Conservation (phyloP, 2,797 vertebrate species). For the Setipinna tenuifilis region DNA sequence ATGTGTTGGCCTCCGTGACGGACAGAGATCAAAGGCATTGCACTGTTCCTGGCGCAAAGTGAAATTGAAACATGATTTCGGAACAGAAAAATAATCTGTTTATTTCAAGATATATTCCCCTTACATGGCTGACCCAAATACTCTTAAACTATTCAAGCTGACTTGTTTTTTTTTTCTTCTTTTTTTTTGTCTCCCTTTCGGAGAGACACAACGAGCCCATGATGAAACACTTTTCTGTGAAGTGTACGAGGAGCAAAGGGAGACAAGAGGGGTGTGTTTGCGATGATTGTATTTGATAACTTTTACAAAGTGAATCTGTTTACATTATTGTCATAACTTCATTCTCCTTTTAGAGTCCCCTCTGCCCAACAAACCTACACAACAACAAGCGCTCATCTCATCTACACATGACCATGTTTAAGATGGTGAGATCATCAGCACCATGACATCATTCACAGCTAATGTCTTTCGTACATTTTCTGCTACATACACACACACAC, state of each 20-base stretch:
- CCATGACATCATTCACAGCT: conserved; percentile 25
- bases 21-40: conserved; percentile 76
- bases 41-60: conserved; percentile 73
- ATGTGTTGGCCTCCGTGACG: conserved; percentile 69
- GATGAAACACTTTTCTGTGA: conserved; percentile 52
- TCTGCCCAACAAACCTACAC: neutral
- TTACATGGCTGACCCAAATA: conserved; percentile 69
- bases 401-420: conserved; percentile 13
- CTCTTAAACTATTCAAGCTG: conserved; percentile 61
- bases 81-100: conserved; percentile 79
- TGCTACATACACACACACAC: conserved; percentile 34
- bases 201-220: conserved; percentile 44
- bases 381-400: neutral
- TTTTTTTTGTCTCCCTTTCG: conserved; percentile 10
- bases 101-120: conserved; percentile 77
- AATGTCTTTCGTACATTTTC: neutral
- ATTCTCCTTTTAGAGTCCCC: neutral
- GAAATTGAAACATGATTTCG: conserved; percentile 81
- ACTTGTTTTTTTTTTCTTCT: conserved; percentile 52
- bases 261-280: conserved; percentile 17
- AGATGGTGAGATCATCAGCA: conserved; percentile 24
- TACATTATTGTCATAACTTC: neutral
- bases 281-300: conserved; percentile 24
- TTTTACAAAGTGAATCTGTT: conserved; percentile 24
- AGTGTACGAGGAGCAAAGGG: conserved; percentile 51